Base-by-base conservation (phyloP, 2,113 vertebrate species). In the Candoia aspera region DNA sequence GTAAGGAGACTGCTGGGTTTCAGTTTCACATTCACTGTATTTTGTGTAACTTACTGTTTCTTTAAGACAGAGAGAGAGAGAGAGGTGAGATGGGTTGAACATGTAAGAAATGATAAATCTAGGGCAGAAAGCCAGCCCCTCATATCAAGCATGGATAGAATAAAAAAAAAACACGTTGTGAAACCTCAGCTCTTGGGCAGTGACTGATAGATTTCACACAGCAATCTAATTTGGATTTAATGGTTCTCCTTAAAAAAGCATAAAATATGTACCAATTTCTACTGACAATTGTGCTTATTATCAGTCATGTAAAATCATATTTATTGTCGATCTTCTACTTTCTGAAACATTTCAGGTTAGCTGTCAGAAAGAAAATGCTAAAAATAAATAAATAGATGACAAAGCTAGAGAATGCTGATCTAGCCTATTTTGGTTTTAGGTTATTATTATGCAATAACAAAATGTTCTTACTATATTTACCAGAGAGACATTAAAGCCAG, bases 381-480 rank as follows among this genome's bases (percentile, higher is more conserved):
- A 64, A 88, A 92, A 60, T 92, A 84, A 59, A 88, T 91, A 57
- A 87, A 91, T 87, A 87, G 53, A 92, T 33, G 15, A 59, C 49
- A 46, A 88, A 92, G 68, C 29, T 57, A 60, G 64, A n/a, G 64
- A 92, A 79, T 19, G 8, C 37, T 88, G 54, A 46, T 92, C 37
- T 53, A 42, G 49, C 62, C 37, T 84, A 59, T 79, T 91, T 87
- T 88, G 54, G 64, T 62, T 91, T 91, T 42, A 91, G 42, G 24
- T 53, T 84, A 83, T 91, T 91, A 88, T 88, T 88, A 86, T 86
- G 59, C 49, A 91, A 86, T 57, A 59, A 83, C 86, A 88, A 83
- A 59, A 37, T 88, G 42, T 84, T 88, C 68, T 88, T 53, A 53
- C 68, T 87, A 37, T 84, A 92, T 87, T 60, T 87, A 88, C 8